Evolutionary conservation across 2,888 invertebrate genomes (phyloP).

Genomic region (Campoletis raptor): DNA sequence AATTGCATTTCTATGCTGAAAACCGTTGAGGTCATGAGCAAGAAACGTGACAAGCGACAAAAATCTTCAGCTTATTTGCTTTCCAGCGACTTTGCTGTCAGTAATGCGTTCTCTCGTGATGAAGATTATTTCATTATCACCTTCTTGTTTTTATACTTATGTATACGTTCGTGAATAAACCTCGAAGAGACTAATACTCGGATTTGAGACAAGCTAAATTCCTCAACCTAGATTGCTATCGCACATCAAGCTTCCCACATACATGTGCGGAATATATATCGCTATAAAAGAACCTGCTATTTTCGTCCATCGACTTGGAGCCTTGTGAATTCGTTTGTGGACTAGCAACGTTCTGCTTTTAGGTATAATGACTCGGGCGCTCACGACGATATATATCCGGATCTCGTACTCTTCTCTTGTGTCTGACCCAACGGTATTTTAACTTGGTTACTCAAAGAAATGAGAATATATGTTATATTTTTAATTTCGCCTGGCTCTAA

Average conservation of each 20-base stretch:
- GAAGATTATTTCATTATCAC: conserved; percentile 55
- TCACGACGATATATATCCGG: conserved; percentile 51
- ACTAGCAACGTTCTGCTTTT: conserved; percentile 65
- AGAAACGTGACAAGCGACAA: background rate
- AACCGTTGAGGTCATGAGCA: conserved; percentile 3
- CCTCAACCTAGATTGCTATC: conserved; percentile 66
- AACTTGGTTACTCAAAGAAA: conserved; percentile 23
- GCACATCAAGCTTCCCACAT: conserved; percentile 55
- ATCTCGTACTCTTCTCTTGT: conserved; percentile 52
- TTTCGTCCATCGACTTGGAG: conserved; percentile 52
- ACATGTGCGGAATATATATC: conserved; percentile 51
- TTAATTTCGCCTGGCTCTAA: conserved; percentile 1
- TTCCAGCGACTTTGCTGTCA: conserved; percentile 16
- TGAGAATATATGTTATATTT: conserved; percentile 1
- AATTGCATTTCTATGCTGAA: conserved; percentile 32
- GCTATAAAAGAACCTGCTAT: conserved; percentile 56
- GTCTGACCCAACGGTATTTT: conserved; percentile 64
- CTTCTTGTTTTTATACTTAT: conserved; percentile 21
- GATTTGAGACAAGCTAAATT: conserved; percentile 57
- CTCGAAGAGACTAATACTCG: conserved; percentile 37
- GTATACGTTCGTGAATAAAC: conserved; percentile 8
- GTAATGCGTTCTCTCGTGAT: conserved; percentile 30
- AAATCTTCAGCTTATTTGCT: conserved; percentile 29
- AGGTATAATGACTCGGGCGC: conserved; percentile 49
- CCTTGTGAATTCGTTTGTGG: conserved; percentile 63